Evolutionary conservation across 2,113 vertebrate genomes (phyloP), one percentile per base, ranked within the genome.

Genomic region (Reinhardtius hippoglossoides): DNA sequence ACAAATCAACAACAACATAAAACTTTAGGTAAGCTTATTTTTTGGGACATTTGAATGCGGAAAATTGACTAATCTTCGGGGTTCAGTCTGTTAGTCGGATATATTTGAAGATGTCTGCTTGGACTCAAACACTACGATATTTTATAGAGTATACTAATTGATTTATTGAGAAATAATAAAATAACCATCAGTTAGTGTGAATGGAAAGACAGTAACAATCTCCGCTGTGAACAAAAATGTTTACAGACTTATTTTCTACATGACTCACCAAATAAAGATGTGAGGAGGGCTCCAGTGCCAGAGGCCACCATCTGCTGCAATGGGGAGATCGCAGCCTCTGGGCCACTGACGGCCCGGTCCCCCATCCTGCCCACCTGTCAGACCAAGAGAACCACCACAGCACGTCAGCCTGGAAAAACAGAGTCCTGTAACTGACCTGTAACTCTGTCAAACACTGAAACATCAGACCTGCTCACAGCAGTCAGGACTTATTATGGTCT

Each of bases 261-360:
- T 13, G 12, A 67, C 96, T 97, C 93, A 99, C 97, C 97, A 0
- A 98, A 97, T 9, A 99, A 82, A 5, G 98, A 97, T 58, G 97
- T 97, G 90, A 99, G 94, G 71, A 97, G 94, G 42, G 97, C 97
- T 2, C 98, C 98, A 0, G 96, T 94, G 46, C 98, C 96, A 0
- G 98, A 98, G 18, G 98, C 97, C 95, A 98, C 83, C 95, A 99
- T 97, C 89, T 99, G 97, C 85, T 99, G 98, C 89, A 97, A 77
- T 0, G 95, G 97, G 16, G 97, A 96, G 69, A 99, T 97, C 72
- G 91, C 94, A 81, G 87, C 86, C 0, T 82, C 40, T 0, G 92
- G 63, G 54, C 74, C 48, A 3, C 76, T 70, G 3, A 66, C 37
- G 0, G 48, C 20, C 88, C 90, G 91, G 71, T 96, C 95, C 3